Evolutionary conservation across 2,113 vertebrate species (phyloP), one percentile per base, ranked within the genome.

Genomic region (Mirounga angustirostris): DNA sequence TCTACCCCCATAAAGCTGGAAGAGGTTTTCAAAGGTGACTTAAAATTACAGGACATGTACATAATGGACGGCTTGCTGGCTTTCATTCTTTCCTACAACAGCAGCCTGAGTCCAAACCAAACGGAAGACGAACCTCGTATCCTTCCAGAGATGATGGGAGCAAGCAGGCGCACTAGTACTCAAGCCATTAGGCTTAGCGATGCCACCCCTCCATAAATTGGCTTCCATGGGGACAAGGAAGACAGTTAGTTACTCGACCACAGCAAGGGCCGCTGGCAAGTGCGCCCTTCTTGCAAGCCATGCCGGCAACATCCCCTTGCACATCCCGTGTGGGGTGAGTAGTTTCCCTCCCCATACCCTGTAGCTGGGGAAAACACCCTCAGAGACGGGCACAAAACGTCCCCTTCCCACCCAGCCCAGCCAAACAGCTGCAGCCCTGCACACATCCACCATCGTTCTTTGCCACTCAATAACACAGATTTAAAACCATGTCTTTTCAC

Each of bases 131-230:
- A n/a, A n/a, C 4, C 46, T 18, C 6, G 0, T 0, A 22, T 46
- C 6, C 12, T 50, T 54, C 14, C 6, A 5, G 79, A 33, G 59
- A 56, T 0, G 46, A 11, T 18, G 11, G 30, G 36, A 14, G 7
- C 13, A 8, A 5, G 18, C 11, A 67, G 12, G 2, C 1, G 8
- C 3, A 0, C 3, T 5, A 5, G 36, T 0, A 2, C n/a, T 36
- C n/a, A 13, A 63, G 10, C 50, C 4, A 0, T 3, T 11, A 16
- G 22, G 24, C 33, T 14, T 1, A 5, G 26, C 0, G 13, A 2
- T 1, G 1, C 2, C 6, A 5, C 61, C 4, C 0, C 11, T 5
- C 26, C 16, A 10, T 69, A 36, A 24, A 11, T 15, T 0, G 33
- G 54, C 46, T 14, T 33, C 26, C 14, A 0, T 13, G 7, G 21